These are phyloP conservation scores for Andrena praecox DNA, from an alignment of 2,888 invertebrate genomes.

Conservation along the genomic window DNA sequence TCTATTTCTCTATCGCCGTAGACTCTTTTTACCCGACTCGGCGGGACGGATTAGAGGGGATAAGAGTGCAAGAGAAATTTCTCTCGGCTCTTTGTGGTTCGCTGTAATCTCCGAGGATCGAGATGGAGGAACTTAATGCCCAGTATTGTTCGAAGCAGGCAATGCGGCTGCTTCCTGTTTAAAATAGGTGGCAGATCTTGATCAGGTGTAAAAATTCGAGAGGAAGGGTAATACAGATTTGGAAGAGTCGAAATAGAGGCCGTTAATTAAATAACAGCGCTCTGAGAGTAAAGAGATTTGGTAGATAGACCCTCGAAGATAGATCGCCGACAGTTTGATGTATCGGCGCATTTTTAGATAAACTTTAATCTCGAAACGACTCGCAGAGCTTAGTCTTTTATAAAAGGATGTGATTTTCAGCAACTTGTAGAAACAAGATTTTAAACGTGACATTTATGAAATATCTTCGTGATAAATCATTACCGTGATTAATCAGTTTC, in stretches of 20 bases:
- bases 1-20: conserved; percentile 40
- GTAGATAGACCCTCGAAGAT: background rate
- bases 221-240: too few relatives aligned
- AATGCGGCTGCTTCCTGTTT: too few relatives aligned
- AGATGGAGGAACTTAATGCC: too few relatives aligned
- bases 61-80: conserved; percentile 8
- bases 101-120: too few relatives aligned
- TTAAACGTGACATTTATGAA: background rate
- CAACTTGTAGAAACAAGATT: too few relatives aligned
- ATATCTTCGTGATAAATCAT: background rate
- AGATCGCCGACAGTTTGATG: background rate
- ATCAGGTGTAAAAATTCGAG: too few relatives aligned
- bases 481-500: background rate
- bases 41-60: conserved; percentile 6
- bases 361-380: background rate
- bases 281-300: background rate
- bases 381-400: too few relatives aligned
- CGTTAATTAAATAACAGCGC: conserved; percentile 10
- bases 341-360: background rate
- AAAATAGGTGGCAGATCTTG: too few relatives aligned
- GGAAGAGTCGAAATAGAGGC: background rate
- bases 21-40: conserved; percentile 32
- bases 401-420: too few relatives aligned
- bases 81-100: background rate
- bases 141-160: too few relatives aligned